Base-by-base conservation (phyloP, 1,140 invertebrate genomes). In the Zophobas atratus region DNA sequence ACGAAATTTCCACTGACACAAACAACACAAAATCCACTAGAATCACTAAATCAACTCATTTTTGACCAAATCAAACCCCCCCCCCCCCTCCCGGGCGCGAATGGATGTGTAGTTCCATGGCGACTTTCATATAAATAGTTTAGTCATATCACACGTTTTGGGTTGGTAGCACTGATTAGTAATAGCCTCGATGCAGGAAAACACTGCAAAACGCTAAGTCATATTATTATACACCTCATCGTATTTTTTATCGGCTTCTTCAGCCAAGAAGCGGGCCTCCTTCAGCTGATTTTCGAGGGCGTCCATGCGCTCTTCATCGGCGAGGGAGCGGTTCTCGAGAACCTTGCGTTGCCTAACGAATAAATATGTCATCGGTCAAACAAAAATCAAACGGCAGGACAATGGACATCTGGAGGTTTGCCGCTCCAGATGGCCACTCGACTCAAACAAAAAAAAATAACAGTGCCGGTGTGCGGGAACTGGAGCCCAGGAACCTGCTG, bases 211-310 rank as follows among this genome's bases (percentile, higher is more conserved):
- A 82, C 76, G 82, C 83, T 83, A 84, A 82, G 82, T 83, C 81
- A 83, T 77, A 79, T 77, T 80, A 57, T 81, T 80, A 82, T 82
- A 79, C 80, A 99, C 99, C 98, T 99, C 99, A 96, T 99, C 99
- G 91, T 99, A 99, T 99, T 99, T 99, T 91, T 99, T 97, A 93
- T 99, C 99, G 87, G 99, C 98, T 90, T 99, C 99, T 91, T 99
- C 99, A 89, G 99, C 98, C 87, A 99, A 93, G 93, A 99, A 98
- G 88, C 98, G 94, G 88, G 98, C 98, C 89, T 99, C 98, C 92
- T 99, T 99, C 87, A 99, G 92, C 90, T 99, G 98, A 90, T 96
- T 97, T 89, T 99, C 99, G 87, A 99, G 92, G 86, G 95, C 94
- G 88, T 99, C 98, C 95, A 99, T 99, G 88, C 98, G 96, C 92